A percentile compares a stretch with the other conserved stretches of the same genome.
Evolutionary conservation across 2,888 invertebrate genomes (phyloP).

Genomic region (Drymonia ruficornis): DNA sequence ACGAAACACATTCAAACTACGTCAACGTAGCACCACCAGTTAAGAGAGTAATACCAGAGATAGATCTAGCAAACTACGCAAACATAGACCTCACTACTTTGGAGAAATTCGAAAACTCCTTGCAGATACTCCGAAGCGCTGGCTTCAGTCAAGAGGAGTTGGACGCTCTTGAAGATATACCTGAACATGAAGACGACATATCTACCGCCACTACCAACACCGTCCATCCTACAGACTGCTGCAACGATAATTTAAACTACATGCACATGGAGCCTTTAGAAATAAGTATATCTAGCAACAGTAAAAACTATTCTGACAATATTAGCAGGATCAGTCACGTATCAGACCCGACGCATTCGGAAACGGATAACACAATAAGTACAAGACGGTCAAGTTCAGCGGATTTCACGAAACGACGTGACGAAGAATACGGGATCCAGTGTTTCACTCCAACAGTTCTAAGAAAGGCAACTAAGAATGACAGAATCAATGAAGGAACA

Average conservation of each 20-base stretch:
- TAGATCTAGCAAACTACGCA: slow-evolving; percentile 86
- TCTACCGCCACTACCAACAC: slow-evolving; percentile 72
- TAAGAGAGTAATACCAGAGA: slow-evolving; percentile 55
- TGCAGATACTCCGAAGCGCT: slow-evolving; percentile 86
- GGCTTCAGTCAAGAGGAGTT: slow-evolving; percentile 85
- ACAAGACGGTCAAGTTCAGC: slow-evolving; percentile 86
- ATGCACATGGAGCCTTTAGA: slow-evolving; percentile 75
- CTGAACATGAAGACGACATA: slow-evolving; percentile 75
- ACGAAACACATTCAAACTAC: slow-evolving; percentile 75
- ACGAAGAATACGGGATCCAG: slow-evolving; percentile 71
- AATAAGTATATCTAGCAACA: slow-evolving; percentile 67
- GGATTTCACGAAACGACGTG: slow-evolving; percentile 85
- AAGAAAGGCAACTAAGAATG: slow-evolving; percentile 66
- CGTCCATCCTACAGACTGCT: slow-evolving; percentile 68
- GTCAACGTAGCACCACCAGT: slow-evolving; percentile 76
- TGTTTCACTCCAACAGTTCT: slow-evolving; percentile 77
- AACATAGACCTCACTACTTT: slow-evolving; percentile 91
- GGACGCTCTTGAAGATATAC: slow-evolving; percentile 77
- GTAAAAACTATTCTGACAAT: slow-evolving; percentile 79
- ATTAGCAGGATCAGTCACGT: slow-evolving; percentile 83
- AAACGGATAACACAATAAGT: slow-evolving; percentile 70
- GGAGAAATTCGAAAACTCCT: slow-evolving; percentile 91
- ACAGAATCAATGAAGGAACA: slow-evolving; percentile 67
- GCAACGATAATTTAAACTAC: slow-evolving; percentile 69
- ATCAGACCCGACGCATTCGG: slow-evolving; percentile 75